A percentile compares a stretch with the other conserved stretches of the same genome.
Evolutionary conservation across 2,797 vertebrate species (phyloP).

Genomic region (Gobio occitaniae): DNA sequence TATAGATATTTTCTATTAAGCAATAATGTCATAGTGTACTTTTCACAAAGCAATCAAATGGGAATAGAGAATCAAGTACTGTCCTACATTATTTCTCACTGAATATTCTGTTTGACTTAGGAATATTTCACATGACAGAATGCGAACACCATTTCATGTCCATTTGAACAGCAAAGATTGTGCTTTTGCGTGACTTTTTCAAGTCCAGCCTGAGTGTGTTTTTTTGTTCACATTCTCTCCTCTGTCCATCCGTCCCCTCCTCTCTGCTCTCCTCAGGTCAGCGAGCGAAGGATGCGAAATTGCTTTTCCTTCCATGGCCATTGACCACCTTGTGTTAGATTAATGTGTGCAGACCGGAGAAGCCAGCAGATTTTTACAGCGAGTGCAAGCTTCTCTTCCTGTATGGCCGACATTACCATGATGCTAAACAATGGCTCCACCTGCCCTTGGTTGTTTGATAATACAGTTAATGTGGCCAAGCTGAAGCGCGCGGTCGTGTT

Average conservation of each 20-base stretch:
- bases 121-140: neutral
- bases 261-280: slow-evolving; percentile 52
- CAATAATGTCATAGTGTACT: too few species aligned
- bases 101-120: neutral
- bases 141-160: neutral
- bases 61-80: neutral
- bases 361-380: slow-evolving; percentile 59
- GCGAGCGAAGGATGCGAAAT: slow-evolving; percentile 61
- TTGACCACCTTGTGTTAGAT: slow-evolving; percentile 66
- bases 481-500: slow-evolving; percentile 40
- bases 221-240: neutral
- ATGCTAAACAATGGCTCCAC: slow-evolving; percentile 58
- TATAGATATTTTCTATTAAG: neutral
- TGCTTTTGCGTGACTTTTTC: slow-evolving; percentile 7
- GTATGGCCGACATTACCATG: slow-evolving; percentile 52
- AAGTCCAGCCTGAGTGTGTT: neutral
- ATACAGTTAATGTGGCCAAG: slow-evolving; percentile 43
- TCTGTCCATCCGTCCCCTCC: slow-evolving; percentile 33
- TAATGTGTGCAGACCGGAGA: slow-evolving; percentile 59
- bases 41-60: neutral
- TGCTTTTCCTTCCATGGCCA: slow-evolving; percentile 63
- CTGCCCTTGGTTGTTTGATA: slow-evolving; percentile 59
- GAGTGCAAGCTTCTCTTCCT: slow-evolving; percentile 49
- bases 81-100: neutral
- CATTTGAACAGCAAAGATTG: neutral